Evolutionary conservation across 2,888 invertebrate genomes (phyloP), one percentile per base, ranked within the genome.

Genomic region (Piscicola geometra): DNA sequence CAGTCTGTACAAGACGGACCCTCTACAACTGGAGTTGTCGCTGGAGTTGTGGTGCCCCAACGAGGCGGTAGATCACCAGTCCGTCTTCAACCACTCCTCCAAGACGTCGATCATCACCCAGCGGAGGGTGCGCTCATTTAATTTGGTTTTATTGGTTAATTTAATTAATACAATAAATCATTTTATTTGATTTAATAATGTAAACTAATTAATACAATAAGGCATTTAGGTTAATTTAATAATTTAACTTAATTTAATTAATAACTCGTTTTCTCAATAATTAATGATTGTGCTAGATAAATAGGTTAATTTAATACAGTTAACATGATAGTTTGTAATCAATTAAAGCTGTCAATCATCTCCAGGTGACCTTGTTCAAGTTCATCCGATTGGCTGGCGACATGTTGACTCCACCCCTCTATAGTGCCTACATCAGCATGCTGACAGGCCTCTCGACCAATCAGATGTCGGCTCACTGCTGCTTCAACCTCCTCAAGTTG

Each of bases 311-410:
- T 69, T 36, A 25, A 69, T 21, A 35, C 28, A 18, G 36, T 36
- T 18, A 36, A 33, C 36, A 35, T 2, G 15, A 15, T 15, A n/a
- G 9, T 66, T 28, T 50, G 52, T 50, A 50, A 50, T 50, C 15
- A 50, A 18, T 15, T 50, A 21, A 50, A 50, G 18, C 18, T 64
- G 0, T 64, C 33, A n/a, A n/a, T n/a, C n/a, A n/a, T n/a, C 1
- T 68, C 36, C 80, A 85, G 85, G 82, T 84, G 35, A 82, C 82
- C 30, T 78, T 97, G 56, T 93, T 91, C 87, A 96, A 95, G 87
- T 95, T 97, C 86, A 90, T 96, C 50, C 89, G 93, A 0, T 88
- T 92, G 78, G 92, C 94, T 66, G 93, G 94, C 68, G 93, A 93
- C 85, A 88, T 92, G 83, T 87, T 94, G 78, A 92, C 93, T 12